Base-by-base conservation (phyloP, 1,140 invertebrate species). In the Procambarus virginalis region DNA sequence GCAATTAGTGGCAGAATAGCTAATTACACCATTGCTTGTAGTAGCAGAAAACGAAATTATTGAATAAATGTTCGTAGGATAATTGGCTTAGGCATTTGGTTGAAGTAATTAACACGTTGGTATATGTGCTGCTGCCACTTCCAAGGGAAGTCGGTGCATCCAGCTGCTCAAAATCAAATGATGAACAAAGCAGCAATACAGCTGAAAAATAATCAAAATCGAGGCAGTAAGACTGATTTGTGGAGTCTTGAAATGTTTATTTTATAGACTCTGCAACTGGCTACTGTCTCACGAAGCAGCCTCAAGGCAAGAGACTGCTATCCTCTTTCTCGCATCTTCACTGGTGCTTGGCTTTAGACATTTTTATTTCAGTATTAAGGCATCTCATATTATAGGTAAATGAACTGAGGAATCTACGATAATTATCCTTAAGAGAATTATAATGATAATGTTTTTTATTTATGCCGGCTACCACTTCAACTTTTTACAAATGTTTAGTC, bases 161-260 rank as follows among this genome's bases (percentile, higher is more conserved):
- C 70, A 86, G 75, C 49, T 86, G 84, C 75, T 86, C 84, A 86
- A 60, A 86, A 86, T 86, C 84, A 86, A 86, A 84, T 60, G 20
- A 51, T 76, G 48, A 78, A 77, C 46, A 46, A 34, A 60, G n/a
- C 49, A 60, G 73, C 70, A 60, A 86, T 77, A 51, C 22, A 20
- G 20, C 12, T 75, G 68, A 75, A 49, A 84, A 20, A 84, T 84
- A 84, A 84, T 84, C 83, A 84, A 84, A 84, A 84, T 34, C 73
- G 48, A 75, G 73, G 46, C 73, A 85, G 49, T 76, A 84, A 17
- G 49, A 58, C 55, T 85, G 22, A 22, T 9, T 77, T 55, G 70
- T n/a, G 17, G 22, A 34, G 51, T 78, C 58, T 77, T 77, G n/a
- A 77, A 20, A 58, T 55, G 8, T 55, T 80, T 55, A 22, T 22